Evolutionary conservation across 2,113 vertebrate species (phyloP).

Genomic region (Cebidichthys violaceus): DNA sequence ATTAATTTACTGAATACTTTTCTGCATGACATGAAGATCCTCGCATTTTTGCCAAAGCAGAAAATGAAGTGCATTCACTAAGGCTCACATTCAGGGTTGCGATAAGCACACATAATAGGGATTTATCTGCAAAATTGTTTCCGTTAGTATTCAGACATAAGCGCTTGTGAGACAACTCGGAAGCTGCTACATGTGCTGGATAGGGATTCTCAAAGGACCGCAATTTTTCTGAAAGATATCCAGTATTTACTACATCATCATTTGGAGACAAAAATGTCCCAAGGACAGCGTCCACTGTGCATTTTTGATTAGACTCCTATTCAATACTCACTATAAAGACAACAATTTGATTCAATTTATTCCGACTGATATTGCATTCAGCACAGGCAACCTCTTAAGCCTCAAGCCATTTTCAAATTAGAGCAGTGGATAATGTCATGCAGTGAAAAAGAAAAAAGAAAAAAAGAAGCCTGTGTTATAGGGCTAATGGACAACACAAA

Average conservation of each 20-base stretch:
- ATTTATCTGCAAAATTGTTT: conserved; percentile 58
- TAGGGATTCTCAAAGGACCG: conserved; percentile 20
- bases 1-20: conserved; percentile 64
- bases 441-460: background rate
- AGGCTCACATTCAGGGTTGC: conserved; percentile 58
- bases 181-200: conserved; percentile 27
- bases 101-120: conserved; percentile 60
- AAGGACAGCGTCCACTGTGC: background rate
- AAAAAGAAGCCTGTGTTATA: background rate
- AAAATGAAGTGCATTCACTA: conserved; percentile 42
- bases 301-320: conserved; percentile 45
- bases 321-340: conserved; percentile 33
- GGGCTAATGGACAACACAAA: conserved; percentile 37
- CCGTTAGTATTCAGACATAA: conserved; percentile 44
- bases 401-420: conserved; percentile 57
- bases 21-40: conserved; percentile 50
- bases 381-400: conserved; percentile 35
- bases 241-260: conserved; percentile 17
- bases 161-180: conserved; percentile 41
- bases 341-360: conserved; percentile 51
- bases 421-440: conserved; percentile 47
- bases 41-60: conserved; percentile 29
- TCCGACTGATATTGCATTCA: conserved; percentile 38
- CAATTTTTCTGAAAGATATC: background rate
- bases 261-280: conserved; percentile 33